Evolutionary conservation across 2,113 vertebrate genomes (phyloP).

Genomic region (Malurus elegans): DNA sequence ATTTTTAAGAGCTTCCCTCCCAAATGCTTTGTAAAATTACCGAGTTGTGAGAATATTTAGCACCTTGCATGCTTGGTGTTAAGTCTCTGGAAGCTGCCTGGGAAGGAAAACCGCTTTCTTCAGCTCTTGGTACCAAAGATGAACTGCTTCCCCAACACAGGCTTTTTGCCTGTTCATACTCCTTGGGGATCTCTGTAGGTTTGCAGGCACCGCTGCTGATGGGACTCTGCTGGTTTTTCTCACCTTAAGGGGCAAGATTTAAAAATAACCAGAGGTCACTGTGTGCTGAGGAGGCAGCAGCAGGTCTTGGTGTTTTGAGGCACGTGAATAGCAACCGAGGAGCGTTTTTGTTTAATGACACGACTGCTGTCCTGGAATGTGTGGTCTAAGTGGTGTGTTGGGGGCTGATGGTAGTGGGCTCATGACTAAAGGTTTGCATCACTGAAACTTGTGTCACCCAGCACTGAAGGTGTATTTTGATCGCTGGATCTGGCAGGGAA

Average conservation of each 20-base stretch:
- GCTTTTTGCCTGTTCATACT: background rate
- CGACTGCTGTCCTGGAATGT: background rate
- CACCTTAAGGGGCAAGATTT: background rate
- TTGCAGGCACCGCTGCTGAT: background rate
- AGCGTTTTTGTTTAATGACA: background rate
- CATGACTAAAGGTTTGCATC: background rate
- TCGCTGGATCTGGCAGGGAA: background rate
- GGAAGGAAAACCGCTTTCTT: background rate
- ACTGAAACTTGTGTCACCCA: background rate
- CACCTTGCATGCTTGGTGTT: background rate
- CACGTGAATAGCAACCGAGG: accelerated
- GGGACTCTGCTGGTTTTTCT: background rate
- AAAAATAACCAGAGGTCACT: background rate
- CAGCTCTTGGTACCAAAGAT: background rate
- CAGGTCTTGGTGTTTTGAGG: background rate
- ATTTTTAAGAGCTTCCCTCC: constrained; percentile 35
- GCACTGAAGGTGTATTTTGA: background rate
- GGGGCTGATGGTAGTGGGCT: background rate
- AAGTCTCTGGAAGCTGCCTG: background rate
- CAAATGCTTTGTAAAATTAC: background rate
- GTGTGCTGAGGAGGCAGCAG: background rate
- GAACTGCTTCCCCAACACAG: background rate
- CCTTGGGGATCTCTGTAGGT: background rate
- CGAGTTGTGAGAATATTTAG: background rate
- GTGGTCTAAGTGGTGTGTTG: background rate